These are phyloP conservation scores for Hippocampus comes DNA, from an alignment of 2,113 vertebrate genomes.

Conservation along the genomic window DNA sequence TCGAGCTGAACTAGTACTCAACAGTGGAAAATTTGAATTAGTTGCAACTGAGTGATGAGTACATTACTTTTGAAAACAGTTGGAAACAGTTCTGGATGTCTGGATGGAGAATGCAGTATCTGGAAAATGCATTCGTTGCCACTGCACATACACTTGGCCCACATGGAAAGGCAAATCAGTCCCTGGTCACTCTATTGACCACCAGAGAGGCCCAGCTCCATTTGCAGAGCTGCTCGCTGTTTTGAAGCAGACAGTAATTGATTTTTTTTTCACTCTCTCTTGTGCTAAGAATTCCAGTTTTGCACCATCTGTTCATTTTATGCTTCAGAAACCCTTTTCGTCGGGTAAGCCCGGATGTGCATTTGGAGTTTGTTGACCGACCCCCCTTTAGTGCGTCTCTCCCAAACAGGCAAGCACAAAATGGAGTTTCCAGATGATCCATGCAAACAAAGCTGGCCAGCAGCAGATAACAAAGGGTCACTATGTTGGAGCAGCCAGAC, in stretches of 20 bases:
- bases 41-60: not conserved
- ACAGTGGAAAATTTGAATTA: not conserved
- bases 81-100: not conserved
- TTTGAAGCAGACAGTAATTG: conserved; percentile 53
- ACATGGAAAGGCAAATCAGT: conserved; percentile 14
- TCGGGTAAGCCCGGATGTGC: conserved; percentile 29
- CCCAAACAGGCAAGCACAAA: conserved; percentile 34
- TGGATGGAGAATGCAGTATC: not conserved
- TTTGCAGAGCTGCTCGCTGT: conserved; percentile 43
- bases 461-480: conserved; percentile 60
- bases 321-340: conserved; percentile 37
- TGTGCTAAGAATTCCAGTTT: conserved; percentile 46
- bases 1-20: not conserved
- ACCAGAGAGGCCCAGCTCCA: conserved; percentile 21
- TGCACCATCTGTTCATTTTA: conserved; percentile 48
- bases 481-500: conserved; percentile 46
- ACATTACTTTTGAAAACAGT: conserved; percentile 1
- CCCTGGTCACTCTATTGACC: conserved; percentile 16
- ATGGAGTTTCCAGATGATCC: conserved; percentile 58
- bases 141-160: conserved; percentile 7
- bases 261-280: conserved; percentile 24
- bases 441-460: conserved; percentile 59
- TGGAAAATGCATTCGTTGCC: not conserved
- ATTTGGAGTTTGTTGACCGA: conserved; percentile 47
- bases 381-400: conserved; percentile 33